A percentile compares a stretch with the other conserved stretches of the same genome.
Evolutionary conservation across 2,797 vertebrate genomes (phyloP).

Genomic region (Poeciliopsis turneri): DNA sequence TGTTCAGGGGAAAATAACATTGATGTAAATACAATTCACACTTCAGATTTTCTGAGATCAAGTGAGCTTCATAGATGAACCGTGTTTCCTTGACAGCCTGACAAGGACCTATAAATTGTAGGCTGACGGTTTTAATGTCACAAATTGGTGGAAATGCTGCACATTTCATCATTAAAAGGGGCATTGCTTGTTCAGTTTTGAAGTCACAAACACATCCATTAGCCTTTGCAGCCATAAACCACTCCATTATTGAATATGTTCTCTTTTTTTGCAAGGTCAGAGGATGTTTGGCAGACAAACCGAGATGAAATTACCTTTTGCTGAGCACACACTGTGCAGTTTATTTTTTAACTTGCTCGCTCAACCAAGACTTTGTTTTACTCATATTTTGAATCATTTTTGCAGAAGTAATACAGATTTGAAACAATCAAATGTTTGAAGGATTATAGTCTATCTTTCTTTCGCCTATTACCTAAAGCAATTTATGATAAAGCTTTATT

Average conservation of each 20-base stretch:
- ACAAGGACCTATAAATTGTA: background rate
- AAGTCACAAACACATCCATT: constrained; percentile 6
- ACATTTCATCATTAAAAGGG: constrained; percentile 16
- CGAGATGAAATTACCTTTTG: constrained; percentile 21
- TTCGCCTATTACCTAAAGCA: background rate
- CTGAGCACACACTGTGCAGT: constrained; percentile 19
- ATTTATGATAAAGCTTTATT: background rate
- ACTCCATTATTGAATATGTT: background rate
- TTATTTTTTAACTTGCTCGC: constrained; percentile 13
- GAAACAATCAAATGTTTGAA: background rate
- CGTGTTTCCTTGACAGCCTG: background rate
- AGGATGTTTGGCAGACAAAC: constrained; percentile 8
- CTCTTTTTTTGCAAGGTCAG: constrained; percentile 5
- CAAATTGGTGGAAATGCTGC: background rate
- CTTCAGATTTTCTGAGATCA: background rate
- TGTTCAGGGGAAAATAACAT: background rate
- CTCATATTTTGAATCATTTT: background rate
- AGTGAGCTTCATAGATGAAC: background rate
- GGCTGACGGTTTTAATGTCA: background rate
- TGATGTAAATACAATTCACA: background rate
- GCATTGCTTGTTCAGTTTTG: constrained; percentile 4
- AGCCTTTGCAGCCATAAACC: background rate
- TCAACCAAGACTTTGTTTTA: background rate
- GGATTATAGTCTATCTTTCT: background rate
- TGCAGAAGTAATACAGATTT: constrained; percentile 1